Evolutionary conservation across 2,797 vertebrate species (phyloP).

Genomic region (Hypotaenidia philippensis): DNA sequence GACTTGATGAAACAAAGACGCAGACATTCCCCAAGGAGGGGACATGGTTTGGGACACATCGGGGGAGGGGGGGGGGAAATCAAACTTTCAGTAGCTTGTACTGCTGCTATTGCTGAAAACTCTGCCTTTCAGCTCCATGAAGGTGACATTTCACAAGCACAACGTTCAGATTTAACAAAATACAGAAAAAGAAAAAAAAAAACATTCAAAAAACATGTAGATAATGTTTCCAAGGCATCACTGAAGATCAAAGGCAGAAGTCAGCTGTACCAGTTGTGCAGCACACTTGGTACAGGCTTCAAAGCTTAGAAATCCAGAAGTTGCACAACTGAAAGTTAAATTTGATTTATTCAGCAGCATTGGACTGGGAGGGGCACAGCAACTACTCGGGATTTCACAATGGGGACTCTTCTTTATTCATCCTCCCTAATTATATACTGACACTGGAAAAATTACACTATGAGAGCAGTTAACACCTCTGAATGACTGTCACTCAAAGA

Average conservation of each 20-base stretch:
- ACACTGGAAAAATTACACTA: constrained; percentile 61
- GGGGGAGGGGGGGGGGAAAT: not conserved
- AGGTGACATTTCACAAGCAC: not conserved
- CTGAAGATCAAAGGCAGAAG: constrained; percentile 14
- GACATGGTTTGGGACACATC: not conserved
- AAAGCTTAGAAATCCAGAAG: constrained; percentile 54
- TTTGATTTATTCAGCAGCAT: constrained; percentile 65
- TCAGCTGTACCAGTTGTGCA: constrained; percentile 31
- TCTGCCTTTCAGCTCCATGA: not conserved
- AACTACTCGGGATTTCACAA: constrained; percentile 61
- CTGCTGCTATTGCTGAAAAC: not conserved
- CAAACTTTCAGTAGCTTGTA: not conserved
- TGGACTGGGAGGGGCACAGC: constrained; percentile 40
- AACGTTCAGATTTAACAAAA: not conserved
- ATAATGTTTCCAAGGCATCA: not conserved
- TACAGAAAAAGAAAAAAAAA: fast-evolving
- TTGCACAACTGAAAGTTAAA: constrained; percentile 68
- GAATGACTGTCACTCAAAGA: constrained; percentile 61
- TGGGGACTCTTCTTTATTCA: constrained; percentile 60
- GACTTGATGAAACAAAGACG: not conserved
- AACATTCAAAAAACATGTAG: not conserved
- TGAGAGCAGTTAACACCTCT: constrained; percentile 41
- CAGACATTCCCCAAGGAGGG: not conserved
- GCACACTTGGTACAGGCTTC: not conserved
- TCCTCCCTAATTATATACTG: constrained; percentile 61